Evolutionary conservation across 2,888 invertebrate species (phyloP), one percentile per base, ranked within the genome.

Genomic region (Dendrolimus pini): DNA sequence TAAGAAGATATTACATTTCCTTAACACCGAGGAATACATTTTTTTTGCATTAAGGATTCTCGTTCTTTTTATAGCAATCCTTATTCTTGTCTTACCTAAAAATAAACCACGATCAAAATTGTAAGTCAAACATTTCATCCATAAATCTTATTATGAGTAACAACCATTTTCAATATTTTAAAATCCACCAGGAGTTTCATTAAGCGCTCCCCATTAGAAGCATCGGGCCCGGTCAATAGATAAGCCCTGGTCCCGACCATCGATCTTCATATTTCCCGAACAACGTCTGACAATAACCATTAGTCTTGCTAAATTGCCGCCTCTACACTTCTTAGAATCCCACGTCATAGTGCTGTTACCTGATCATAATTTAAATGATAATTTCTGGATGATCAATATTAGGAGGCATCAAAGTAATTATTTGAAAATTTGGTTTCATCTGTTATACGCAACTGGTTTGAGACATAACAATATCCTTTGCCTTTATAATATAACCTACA

Each of bases 201-300:
- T 58, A 62, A 55, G 55, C 56, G 47, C 9, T 10, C 47, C 30
- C 47, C 47, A 47, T 47, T 47, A 10, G 9, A 58, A 60, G 59
- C 60, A 63, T 65, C 64, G 58, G 47, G 55, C 54, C 30, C 42
- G 56, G 41, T 12, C 41, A 54, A 41, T 41, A 68, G 70, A 71
- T 73, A 72, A 72, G 70, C 67, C 71, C 69, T 67, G 70, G 63
- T 65, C 65, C 66, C 62, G 60, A 65, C 66, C 68, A 85, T 85
- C 80, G 78, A 84, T 85, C 85, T 83, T 82, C 78, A 83, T 85
- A 84, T 80, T 82, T 82, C 75, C 73, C 73, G 73, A 77, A 76
- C 74, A 79, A 71, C 72, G 74, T 67, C 79, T 78, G 79, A 78
- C 82, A 75, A 74, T 70, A 69, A 75, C 79, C 78, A 83, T 85